These are phyloP conservation scores for Hypsibius dujardini DNA, from an alignment of 1,140 invertebrate species.

Conservation along the genomic window DNA sequence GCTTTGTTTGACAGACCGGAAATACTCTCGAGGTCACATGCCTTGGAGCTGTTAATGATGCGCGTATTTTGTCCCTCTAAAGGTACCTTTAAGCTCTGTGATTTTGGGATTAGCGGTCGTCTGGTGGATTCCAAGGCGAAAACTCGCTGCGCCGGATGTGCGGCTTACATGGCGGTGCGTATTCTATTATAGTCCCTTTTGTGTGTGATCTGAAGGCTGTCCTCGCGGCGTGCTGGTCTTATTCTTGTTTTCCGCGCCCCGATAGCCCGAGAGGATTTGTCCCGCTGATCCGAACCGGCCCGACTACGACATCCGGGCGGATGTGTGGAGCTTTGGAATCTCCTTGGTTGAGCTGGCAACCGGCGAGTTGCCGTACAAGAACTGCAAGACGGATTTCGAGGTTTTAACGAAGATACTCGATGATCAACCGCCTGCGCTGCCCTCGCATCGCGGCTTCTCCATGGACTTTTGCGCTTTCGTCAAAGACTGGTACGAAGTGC, in stretches of 20 bases:
- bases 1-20: too few relatives aligned
- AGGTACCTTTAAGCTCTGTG: conserved; percentile 91
- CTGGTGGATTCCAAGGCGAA: conserved; percentile 92
- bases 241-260: conserved; percentile 22
- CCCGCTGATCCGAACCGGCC: conserved; percentile 64
- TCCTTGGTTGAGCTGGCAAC: conserved; percentile 62
- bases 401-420: conserved; percentile 33
- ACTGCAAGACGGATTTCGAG: conserved; percentile 35
- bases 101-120: conserved; percentile 95
- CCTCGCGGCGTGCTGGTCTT: background rate
- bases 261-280: conserved; percentile 83
- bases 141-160: conserved; percentile 89
- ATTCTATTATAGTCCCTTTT: background rate
- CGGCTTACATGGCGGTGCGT: conserved; percentile 94
- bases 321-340: conserved; percentile 97
- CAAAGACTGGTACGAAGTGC: conserved; percentile 31
- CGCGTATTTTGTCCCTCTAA: background rate
- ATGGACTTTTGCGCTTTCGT: conserved; percentile 33
- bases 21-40: too few relatives aligned
- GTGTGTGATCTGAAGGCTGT: background rate
- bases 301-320: conserved; percentile 91
- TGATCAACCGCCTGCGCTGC: conserved; percentile 32
- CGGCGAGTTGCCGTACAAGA: conserved; percentile 35
- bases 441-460: conserved; percentile 28
- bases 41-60: too few relatives aligned